Conservation (phyloP, 2,113 vertebrate species). For the Macquaria ambigua region DNA sequence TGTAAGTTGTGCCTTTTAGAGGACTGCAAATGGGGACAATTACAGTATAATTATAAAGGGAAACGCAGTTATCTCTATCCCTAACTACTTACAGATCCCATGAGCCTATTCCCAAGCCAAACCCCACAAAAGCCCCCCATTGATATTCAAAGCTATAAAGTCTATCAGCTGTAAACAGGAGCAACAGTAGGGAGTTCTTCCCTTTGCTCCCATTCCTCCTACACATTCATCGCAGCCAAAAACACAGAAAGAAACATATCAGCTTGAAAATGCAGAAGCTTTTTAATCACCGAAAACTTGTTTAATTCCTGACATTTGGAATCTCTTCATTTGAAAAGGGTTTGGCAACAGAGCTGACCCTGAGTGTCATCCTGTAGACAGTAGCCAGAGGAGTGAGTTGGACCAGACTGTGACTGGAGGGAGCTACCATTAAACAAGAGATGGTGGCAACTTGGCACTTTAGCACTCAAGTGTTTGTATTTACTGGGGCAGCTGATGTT, state of each 20-base stretch:
- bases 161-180: conserved; percentile 60
- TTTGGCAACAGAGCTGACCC: conserved; percentile 26
- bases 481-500: neutral
- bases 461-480: conserved; percentile 13
- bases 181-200: conserved; percentile 39
- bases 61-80: conserved; percentile 12
- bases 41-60: conserved; percentile 6
- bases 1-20: neutral
- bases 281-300: conserved; percentile 38
- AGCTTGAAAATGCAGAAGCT: conserved; percentile 26
- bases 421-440: conserved; percentile 9
- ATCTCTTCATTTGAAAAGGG: conserved; percentile 18
- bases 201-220: conserved; percentile 40
- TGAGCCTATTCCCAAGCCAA: neutral
- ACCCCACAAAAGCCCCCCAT: neutral
- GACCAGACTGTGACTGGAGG: conserved; percentile 7
- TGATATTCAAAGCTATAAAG: conserved; percentile 19
- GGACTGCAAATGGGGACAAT: conserved; percentile 31
- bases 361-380: conserved; percentile 22
- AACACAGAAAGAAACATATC: conserved; percentile 25
- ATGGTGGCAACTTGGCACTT: conserved; percentile 33
- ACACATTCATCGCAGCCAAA: conserved; percentile 44
- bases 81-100: conserved; percentile 10
- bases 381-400: conserved; percentile 29
- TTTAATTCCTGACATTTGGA: conserved; percentile 45